These are phyloP conservation scores for Poeciliopsis turneri DNA, from an alignment of 2,797 vertebrate species.

Conservation along the genomic window DNA sequence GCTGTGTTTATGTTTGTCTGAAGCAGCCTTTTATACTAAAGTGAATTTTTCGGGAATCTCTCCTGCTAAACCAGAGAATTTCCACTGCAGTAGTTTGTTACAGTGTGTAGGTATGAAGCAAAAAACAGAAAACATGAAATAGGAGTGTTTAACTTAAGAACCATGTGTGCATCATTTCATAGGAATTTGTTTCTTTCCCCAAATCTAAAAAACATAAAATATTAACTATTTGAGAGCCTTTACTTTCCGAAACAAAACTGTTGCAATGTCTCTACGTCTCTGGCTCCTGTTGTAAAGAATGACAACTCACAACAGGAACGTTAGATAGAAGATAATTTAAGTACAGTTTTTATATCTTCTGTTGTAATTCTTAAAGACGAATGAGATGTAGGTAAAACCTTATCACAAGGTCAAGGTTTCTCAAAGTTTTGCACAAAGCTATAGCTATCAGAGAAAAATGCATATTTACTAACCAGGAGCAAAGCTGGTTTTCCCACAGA, in stretches of 20 bases:
- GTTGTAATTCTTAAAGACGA: background rate
- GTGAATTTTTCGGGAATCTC: background rate
- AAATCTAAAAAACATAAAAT: background rate
- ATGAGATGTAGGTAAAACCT: background rate
- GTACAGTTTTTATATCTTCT: background rate
- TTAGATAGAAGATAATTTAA: background rate
- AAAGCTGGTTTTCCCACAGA: conserved; percentile 92
- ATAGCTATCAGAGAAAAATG: background rate
- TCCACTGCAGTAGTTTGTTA: background rate
- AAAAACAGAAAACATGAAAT: background rate
- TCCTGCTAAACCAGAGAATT: background rate
- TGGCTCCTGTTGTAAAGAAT: background rate
- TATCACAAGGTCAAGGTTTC: background rate
- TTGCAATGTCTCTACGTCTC: too few species aligned
- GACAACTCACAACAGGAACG: background rate
- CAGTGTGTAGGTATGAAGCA: background rate
- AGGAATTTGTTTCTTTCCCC: background rate
- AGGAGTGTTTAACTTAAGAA: background rate
- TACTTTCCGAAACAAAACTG: too few species aligned
- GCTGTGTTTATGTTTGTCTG: conserved; percentile 20
- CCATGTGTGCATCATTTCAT: background rate
- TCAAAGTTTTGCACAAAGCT: background rate
- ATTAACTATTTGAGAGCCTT: too few species aligned
- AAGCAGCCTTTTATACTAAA: background rate
- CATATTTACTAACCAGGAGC: conserved; percentile 86